Evolutionary conservation across 2,888 invertebrate species (phyloP).

Genomic region (Elegia similella): DNA sequence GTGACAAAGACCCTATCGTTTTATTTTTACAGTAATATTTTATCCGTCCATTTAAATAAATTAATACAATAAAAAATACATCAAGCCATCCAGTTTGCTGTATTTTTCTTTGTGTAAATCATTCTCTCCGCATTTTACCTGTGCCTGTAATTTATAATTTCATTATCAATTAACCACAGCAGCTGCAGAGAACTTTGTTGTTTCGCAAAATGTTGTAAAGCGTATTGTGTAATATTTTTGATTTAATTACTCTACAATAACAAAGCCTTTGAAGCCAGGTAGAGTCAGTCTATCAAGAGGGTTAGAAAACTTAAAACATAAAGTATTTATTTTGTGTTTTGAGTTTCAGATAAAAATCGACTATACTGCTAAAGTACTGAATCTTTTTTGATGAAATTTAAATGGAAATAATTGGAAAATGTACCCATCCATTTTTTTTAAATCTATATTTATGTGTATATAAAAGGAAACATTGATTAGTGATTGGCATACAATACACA

Average conservation of each 20-base stretch:
- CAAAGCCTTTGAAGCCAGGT: slow-evolving; percentile 9
- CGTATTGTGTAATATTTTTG: slow-evolving; percentile 1
- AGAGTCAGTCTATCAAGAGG: background rate
- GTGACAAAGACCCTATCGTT: slow-evolving; percentile 36
- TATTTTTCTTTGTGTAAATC: slow-evolving; percentile 32
- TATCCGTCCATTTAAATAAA: slow-evolving; percentile 42
- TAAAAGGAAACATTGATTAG: too few relatives aligned
- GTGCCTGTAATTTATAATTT: slow-evolving; percentile 30
- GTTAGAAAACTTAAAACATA: too few relatives aligned
- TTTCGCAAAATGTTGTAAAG: background rate
- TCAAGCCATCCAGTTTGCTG: slow-evolving; percentile 27
- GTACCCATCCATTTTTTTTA: too few relatives aligned
- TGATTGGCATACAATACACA: too few relatives aligned
- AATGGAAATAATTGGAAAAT: too few relatives aligned
- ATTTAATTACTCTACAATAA: slow-evolving; percentile 3
- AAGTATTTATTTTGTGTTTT: too few relatives aligned
- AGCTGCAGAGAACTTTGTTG: slow-evolving; percentile 5
- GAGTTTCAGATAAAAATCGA: too few relatives aligned
- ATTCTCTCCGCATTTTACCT: slow-evolving; percentile 29
- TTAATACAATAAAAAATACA: too few relatives aligned
- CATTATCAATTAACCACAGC: slow-evolving; percentile 24
- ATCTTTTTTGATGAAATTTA: too few relatives aligned
- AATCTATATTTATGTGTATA: too few relatives aligned
- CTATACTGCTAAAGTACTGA: too few relatives aligned
- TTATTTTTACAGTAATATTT: slow-evolving; percentile 31